phyloP scores from a whole-genome alignment of 2,888 invertebrate genomes.

The Aleiodes alternator region DNA sequence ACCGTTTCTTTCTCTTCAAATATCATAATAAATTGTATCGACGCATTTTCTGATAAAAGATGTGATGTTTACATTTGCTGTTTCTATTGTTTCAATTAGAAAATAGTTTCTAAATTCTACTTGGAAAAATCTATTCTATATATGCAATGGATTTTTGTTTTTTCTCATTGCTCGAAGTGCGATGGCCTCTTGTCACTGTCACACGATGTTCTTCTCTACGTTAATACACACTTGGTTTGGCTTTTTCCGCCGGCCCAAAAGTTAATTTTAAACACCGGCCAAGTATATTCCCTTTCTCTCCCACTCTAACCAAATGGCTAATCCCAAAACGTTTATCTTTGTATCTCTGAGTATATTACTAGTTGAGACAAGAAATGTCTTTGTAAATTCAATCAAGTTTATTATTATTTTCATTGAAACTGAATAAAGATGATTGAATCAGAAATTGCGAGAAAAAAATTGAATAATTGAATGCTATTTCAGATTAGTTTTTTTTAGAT shows the following conservation, averaged over 20 bases:
- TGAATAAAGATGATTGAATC: neutral
- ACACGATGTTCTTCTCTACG: constrained; percentile 43
- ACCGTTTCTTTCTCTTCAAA: too few species aligned
- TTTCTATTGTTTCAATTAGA: neutral
- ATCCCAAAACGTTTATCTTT: constrained; percentile 45
- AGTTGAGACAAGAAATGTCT: neutral
- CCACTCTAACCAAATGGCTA: constrained; percentile 25
- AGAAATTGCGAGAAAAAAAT: neutral
- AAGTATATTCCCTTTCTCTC: constrained; percentile 45
- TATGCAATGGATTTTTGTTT: constrained; percentile 17
- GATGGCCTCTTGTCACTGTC: constrained; percentile 53
- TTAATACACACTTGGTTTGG: constrained; percentile 28
- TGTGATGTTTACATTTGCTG: too few species aligned
- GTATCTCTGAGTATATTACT: neutral
- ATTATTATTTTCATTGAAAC: neutral
- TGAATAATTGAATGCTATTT: neutral
- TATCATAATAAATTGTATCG: too few species aligned
- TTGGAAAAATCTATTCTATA: constrained; percentile 22
- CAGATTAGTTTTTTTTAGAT: too few species aligned
- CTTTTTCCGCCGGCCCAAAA: constrained; percentile 19
- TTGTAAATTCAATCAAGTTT: constrained; percentile 1
- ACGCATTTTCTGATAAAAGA: too few species aligned
- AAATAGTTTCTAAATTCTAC: constrained; percentile 25
- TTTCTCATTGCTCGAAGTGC: constrained; percentile 48
- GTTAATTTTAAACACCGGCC: constrained; percentile 37